Evolutionary conservation across 2,888 invertebrate species (phyloP).

Genomic region (Hyalella azteca): DNA sequence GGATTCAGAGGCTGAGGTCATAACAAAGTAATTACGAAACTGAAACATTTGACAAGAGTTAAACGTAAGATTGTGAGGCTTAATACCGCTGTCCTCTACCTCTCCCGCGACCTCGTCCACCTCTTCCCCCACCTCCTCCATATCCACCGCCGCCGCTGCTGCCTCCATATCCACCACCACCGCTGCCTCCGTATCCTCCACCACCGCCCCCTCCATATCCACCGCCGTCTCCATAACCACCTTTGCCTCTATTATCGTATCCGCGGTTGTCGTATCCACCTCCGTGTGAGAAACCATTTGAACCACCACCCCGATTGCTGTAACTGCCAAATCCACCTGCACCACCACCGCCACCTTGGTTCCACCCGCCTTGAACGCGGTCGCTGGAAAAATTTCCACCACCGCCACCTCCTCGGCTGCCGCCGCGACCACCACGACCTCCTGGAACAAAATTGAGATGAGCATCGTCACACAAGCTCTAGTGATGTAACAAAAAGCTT

Average conservation of each 20-base stretch:
- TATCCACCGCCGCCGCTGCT: neutral
- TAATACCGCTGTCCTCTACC: slow-evolving; percentile 42
- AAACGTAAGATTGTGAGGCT: too few species aligned
- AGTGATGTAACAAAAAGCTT: too few species aligned
- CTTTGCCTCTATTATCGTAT: slow-evolving; percentile 53
- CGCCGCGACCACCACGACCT: slow-evolving; percentile 20
- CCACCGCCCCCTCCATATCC: slow-evolving; percentile 1
- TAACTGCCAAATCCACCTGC: slow-evolving; percentile 27
- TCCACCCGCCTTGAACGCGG: slow-evolving; percentile 17
- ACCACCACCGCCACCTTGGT: slow-evolving; percentile 23
- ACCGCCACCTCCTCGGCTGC: neutral
- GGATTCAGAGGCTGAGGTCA: too few species aligned
- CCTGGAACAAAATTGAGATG: neutral
- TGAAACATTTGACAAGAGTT: too few species aligned
- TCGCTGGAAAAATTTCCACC: slow-evolving; percentile 3
- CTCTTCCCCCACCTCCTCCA: slow-evolving; percentile 24
- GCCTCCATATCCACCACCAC: slow-evolving; percentile 5
- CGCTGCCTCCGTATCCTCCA: slow-evolving; percentile 28
- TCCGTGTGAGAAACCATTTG: neutral
- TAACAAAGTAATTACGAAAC: too few species aligned
- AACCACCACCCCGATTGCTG: neutral
- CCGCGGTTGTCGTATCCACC: slow-evolving; percentile 46
- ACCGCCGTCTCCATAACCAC: slow-evolving; percentile 35
- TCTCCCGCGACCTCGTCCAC: slow-evolving; percentile 9
- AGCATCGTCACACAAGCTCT: neutral